These are phyloP conservation scores for Pogonus chalceus DNA, from an alignment of 1,140 invertebrate species.

Conservation along the genomic window DNA sequence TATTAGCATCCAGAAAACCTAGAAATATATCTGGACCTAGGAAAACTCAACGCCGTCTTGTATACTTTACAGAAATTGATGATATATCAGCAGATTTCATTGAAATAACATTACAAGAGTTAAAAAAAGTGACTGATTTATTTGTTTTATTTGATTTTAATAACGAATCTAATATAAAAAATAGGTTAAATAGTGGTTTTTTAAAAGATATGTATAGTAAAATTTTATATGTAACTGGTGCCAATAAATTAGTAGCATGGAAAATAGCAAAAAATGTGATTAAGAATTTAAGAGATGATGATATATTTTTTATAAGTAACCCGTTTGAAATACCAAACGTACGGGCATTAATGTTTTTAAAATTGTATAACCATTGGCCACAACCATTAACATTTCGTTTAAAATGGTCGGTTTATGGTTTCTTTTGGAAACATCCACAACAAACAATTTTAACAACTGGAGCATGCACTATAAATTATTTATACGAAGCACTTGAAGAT, in stretches of 20 bases:
- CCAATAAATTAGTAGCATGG: conserved; percentile 36
- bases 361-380: conserved; percentile 51
- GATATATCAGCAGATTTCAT: conserved; percentile 44
- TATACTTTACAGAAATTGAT: conserved; percentile 47
- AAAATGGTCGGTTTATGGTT: conserved; percentile 58
- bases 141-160: conserved; percentile 47
- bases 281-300: conserved; percentile 43
- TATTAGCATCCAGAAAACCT: conserved; percentile 45
- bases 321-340: conserved; percentile 49
- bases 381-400: conserved; percentile 50
- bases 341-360: conserved; percentile 51
- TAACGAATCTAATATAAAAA: conserved; percentile 27
- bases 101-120: conserved; percentile 49
- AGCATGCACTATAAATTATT: conserved; percentile 38
- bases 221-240: conserved; percentile 42
- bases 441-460: conserved; percentile 43
- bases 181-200: conserved; percentile 29
- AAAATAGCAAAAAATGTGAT: conserved; percentile 34
- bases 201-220: conserved; percentile 39
- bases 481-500: conserved; percentile 30
- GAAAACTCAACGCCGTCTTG: conserved; percentile 38
- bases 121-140: conserved; percentile 49
- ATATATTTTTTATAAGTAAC: conserved; percentile 49
- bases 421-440: conserved; percentile 55
- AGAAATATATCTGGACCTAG: conserved; percentile 38